Base-by-base conservation (phyloP, 2,888 invertebrate species). In the Asteroscopus sphinx region DNA sequence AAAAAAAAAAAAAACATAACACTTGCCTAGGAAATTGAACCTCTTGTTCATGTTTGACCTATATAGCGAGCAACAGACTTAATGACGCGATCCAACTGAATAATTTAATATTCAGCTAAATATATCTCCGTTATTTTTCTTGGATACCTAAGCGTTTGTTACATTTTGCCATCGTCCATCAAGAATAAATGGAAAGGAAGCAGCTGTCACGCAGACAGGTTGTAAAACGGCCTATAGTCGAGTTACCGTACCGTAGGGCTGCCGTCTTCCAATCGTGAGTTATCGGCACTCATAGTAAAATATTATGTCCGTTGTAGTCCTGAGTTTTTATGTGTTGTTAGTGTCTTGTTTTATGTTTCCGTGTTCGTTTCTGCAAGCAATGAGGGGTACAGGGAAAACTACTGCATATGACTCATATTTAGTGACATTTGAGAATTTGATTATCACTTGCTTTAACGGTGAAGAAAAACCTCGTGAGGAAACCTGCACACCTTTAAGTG, bases 201-300 rank as follows among this genome's bases (percentile, higher is more conserved):
- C 82, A 81, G 81, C 84, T 83, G 83, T 83, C 86, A 74, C 75
- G 71, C 70, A 78, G 79, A 79, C 80, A 73, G 76, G 81, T 77
- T 80, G 78, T 80, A 76, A 76, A 77, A 69, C 64, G 64, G 66
- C 58, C 61, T 55, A 46, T 55, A 65, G 60, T 26, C 37, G 45
- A 42, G 47, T 54, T 39, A 53, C 42, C n/a, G n/a, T n/a, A n/a
- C n/a, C 32, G 25, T 51, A 78, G 68, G 73, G 69, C 47, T 73
- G 62, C 58, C 60, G 17, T 12, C 35, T 59, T 40, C 32, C 37
- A 28, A 63, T 54, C 40, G 51, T 64, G 48, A 69, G 32, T 56
- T 63, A 66, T 58, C 42, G 44, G 49, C 48, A 37, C 48, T 62
- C 44, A 54, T 59, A 59, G 56, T 72, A 72, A 69, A 67, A 70